phyloP scores from a whole-genome alignment of 2,113 vertebrate species.

The Rhipidura dahli region DNA sequence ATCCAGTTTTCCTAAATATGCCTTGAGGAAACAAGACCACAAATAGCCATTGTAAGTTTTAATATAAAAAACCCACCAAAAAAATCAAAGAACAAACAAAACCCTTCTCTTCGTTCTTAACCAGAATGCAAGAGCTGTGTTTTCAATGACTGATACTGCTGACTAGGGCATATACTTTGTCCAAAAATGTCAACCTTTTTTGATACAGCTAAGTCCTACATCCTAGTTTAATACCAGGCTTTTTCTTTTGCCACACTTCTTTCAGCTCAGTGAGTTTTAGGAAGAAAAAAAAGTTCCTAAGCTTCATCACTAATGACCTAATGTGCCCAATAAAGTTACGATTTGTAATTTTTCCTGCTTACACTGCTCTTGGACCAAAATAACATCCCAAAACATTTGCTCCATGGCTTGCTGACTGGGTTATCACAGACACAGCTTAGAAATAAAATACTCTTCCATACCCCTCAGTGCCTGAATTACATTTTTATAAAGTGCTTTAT shows the following conservation, averaged over 20 bases:
- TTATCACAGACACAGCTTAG: constrained; percentile 8
- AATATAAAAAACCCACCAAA: neutral
- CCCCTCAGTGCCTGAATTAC: neutral
- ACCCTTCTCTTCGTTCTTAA: neutral
- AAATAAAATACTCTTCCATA: constrained; percentile 13
- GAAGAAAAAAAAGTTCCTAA: neutral
- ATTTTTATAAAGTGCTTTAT: constrained; percentile 28
- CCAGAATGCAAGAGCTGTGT: neutral
- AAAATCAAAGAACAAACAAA: neutral
- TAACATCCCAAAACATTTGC: constrained; percentile 14
- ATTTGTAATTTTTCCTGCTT: constrained; percentile 8
- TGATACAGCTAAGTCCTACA: neutral
- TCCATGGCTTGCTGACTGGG: constrained; percentile 13
- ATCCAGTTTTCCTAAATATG: constrained; percentile 38
- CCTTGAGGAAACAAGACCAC: constrained; percentile 1
- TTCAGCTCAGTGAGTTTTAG: neutral
- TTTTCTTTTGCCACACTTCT: neutral
- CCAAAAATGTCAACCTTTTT: neutral
- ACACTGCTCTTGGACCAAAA: constrained; percentile 12
- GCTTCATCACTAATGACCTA: neutral
- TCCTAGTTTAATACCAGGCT: neutral
- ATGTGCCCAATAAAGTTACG: constrained; percentile 11
- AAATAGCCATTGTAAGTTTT: constrained; percentile 40
- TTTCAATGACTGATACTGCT: neutral
- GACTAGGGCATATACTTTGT: neutral